These are phyloP conservation scores for Morone chrysops DNA, from an alignment of 2,113 vertebrate genomes.

Conservation along the genomic window DNA sequence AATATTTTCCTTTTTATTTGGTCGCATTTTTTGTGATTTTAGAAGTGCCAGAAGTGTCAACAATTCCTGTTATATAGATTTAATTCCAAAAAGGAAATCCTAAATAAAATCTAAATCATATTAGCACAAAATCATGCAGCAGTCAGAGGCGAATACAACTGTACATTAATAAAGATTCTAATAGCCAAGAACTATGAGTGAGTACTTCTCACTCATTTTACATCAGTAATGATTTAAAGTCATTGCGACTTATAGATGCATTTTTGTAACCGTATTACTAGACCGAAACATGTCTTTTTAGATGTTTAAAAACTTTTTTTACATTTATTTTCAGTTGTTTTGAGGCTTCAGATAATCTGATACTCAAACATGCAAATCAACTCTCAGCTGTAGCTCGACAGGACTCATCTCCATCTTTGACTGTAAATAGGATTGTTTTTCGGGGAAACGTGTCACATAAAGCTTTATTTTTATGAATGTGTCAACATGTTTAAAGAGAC, in stretches of 20 bases:
- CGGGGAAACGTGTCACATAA: conserved; percentile 68
- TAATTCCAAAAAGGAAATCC: neutral
- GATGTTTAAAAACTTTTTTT: conserved; percentile 4
- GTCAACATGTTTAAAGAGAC: conserved; percentile 67
- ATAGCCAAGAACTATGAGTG: conserved; percentile 9
- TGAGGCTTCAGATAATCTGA: conserved; percentile 22
- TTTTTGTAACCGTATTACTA: conserved; percentile 18
- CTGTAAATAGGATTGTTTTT: conserved; percentile 76
- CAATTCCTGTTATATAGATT: conserved; percentile 1
- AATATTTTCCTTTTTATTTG: neutral
- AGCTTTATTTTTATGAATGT: conserved; percentile 83
- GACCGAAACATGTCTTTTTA: conserved; percentile 20
- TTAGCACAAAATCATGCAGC: neutral
- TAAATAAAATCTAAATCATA: neutral
- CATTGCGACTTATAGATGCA: conserved; percentile 6
- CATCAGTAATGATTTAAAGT: conserved; percentile 16
- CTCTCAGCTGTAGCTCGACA: conserved; percentile 57
- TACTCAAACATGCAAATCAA: conserved; percentile 17
- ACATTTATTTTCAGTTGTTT: conserved; percentile 24
- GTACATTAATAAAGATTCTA: neutral
- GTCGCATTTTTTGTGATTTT: neutral
- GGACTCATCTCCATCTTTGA: conserved; percentile 73
- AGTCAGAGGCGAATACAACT: conserved; percentile 6
- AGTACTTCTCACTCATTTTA: neutral
- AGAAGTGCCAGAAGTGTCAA: conserved; percentile 7